Evolutionary conservation across 1,140 invertebrate genomes (phyloP).

Genomic region (Sarcophaga peregrina): DNA sequence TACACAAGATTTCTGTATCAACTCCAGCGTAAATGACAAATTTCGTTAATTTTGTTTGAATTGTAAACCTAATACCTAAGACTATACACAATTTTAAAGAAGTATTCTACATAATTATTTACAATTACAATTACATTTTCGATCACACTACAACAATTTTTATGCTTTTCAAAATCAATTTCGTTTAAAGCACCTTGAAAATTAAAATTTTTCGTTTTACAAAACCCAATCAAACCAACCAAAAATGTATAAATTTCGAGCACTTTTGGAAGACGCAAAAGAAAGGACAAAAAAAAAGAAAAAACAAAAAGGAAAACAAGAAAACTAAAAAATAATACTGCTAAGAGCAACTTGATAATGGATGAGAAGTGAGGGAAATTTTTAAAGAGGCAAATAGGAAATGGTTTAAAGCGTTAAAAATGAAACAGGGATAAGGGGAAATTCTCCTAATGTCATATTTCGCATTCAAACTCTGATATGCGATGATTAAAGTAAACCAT

Average conservation of each 20-base stretch:
- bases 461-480: constrained; percentile 73
- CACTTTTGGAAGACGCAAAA: no score
- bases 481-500: constrained; percentile 67
- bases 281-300: no score
- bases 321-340: constrained; percentile 46
- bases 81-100: neutral
- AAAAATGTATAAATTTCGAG: no score
- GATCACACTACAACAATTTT: neutral
- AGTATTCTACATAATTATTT: neutral
- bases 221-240: neutral
- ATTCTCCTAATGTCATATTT: constrained; percentile 67
- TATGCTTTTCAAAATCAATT: neutral
- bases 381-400: neutral
- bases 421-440: constrained; percentile 4
- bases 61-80: neutral
- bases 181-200: neutral
- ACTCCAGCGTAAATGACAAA: neutral
- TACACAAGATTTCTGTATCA: no score
- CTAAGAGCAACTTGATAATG: constrained; percentile 44
- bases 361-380: neutral
- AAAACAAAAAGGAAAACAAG: neutral
- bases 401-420: constrained; percentile 42
- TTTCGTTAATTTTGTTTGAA: neutral
- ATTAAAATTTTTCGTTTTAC: neutral
- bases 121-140: neutral